Evolutionary conservation across 2,797 vertebrate genomes (phyloP).

Genomic region (Rhyacichthys aspro): DNA sequence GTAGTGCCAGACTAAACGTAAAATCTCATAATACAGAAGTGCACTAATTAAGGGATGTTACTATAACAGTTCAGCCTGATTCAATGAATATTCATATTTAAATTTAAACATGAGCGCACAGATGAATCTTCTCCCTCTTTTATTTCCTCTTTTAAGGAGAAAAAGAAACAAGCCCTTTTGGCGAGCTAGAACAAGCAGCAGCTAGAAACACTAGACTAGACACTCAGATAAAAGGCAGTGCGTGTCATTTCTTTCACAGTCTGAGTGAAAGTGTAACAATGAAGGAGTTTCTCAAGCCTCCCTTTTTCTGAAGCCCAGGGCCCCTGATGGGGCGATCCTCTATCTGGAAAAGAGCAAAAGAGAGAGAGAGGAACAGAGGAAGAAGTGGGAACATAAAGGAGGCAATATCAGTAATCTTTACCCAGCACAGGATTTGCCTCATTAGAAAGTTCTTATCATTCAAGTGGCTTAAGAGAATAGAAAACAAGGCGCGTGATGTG

Average conservation of each 20-base stretch:
- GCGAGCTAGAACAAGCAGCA: slow-evolving; percentile 19
- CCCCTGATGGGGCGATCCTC: slow-evolving; percentile 53
- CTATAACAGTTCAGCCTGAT: slow-evolving; percentile 5
- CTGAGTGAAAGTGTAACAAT: slow-evolving; percentile 48
- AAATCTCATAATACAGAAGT: slow-evolving; percentile 28
- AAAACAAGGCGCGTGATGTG: slow-evolving; percentile 17
- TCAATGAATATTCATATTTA: slow-evolving; percentile 37
- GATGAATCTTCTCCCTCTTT: slow-evolving; percentile 4
- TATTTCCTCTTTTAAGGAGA: slow-evolving; percentile 19
- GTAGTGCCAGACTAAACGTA: slow-evolving; percentile 19
- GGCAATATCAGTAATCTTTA: slow-evolving; percentile 62
- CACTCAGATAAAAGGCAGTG: slow-evolving; percentile 63
- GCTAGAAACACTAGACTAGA: slow-evolving; percentile 42
- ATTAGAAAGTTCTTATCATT: slow-evolving; percentile 47
- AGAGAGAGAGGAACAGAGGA: slow-evolving; percentile 37
- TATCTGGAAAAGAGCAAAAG: slow-evolving; percentile 50
- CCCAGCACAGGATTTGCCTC: slow-evolving; percentile 38
- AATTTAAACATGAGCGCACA: slow-evolving; percentile 21
- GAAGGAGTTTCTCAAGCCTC: slow-evolving; percentile 63
- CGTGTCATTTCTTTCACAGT: slow-evolving; percentile 59
- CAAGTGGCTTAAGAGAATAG: slow-evolving; percentile 16
- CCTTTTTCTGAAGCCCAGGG: slow-evolving; percentile 58
- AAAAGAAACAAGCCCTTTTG: slow-evolving; percentile 24
- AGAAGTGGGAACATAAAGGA: slow-evolving; percentile 35
- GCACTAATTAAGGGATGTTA: slow-evolving; percentile 25